phyloP scores from a whole-genome alignment of 2,888 invertebrate genomes.

The Polymixis lichenea region DNA sequence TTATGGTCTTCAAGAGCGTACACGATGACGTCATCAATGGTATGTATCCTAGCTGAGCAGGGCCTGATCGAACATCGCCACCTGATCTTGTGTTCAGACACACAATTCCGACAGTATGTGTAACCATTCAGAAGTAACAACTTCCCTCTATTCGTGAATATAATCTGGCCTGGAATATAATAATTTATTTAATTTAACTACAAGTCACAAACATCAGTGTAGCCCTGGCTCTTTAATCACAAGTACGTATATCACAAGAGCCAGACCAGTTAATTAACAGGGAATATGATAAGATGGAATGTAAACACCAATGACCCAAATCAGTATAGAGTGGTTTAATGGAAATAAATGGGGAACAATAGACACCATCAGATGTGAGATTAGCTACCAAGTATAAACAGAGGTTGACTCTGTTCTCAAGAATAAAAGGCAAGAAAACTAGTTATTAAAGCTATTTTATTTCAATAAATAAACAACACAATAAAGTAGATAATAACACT shows the following conservation, averaged over 20 bases:
- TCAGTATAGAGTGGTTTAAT: background rate
- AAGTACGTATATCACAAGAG: too few species aligned
- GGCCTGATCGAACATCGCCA: conserved; percentile 71
- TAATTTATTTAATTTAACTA: background rate
- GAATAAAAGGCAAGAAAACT: background rate
- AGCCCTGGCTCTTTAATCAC: too few species aligned
- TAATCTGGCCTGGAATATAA: conserved; percentile 53
- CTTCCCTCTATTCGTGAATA: conserved; percentile 58
- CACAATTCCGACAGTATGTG: conserved; percentile 65
- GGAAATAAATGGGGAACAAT: background rate
- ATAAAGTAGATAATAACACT: background rate
- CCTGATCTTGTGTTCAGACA: conserved; percentile 65
- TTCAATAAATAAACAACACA: background rate
- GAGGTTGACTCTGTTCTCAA: background rate
- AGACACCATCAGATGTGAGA: background rate
- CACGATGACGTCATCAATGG: conserved; percentile 54
- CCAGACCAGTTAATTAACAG: too few species aligned
- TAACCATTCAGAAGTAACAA: conserved; percentile 68
- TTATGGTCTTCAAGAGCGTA: conserved; percentile 49
- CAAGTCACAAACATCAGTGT: too few species aligned
- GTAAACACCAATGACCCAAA: background rate
- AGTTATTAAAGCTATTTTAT: background rate
- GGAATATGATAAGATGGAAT: conserved; percentile 38
- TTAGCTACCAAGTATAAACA: background rate
- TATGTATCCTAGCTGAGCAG: conserved; percentile 74